Conservation (phyloP, 2,797 vertebrate species). For the Esox lucius region DNA sequence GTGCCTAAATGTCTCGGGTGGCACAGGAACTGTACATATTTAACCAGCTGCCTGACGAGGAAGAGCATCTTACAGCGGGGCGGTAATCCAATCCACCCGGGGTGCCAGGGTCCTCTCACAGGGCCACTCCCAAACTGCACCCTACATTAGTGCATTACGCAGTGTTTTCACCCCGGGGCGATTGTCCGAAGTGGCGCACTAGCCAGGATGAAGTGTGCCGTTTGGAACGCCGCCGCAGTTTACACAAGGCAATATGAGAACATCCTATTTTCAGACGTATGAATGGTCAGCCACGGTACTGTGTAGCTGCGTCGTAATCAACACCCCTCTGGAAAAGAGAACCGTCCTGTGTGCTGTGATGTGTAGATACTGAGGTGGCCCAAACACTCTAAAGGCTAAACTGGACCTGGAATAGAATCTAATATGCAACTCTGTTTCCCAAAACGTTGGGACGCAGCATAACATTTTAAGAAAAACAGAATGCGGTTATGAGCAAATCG, state of each 20-base stretch:
- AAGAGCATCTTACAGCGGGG: not conserved
- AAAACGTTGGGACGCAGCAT: too few species aligned
- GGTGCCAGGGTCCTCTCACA: not conserved
- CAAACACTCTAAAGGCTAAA: too few species aligned
- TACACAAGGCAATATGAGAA: constrained; percentile 17
- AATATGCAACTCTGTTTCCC: too few species aligned
- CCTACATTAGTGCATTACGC: not conserved
- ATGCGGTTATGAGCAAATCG: too few species aligned
- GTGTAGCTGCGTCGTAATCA: not conserved
- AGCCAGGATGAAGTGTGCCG: not conserved
- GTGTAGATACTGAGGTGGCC: not conserved
- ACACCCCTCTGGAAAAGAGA: not conserved
- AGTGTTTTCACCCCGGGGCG: not conserved
- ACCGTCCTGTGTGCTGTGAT: not conserved
- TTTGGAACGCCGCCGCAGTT: not conserved
- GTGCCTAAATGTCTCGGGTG: not conserved
- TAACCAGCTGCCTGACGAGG: not conserved
- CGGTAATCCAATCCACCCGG: not conserved
- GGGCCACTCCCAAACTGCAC: not conserved
- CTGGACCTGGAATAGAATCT: too few species aligned
- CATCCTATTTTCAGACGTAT: constrained; percentile 11
- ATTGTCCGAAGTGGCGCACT: not conserved
- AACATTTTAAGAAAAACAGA: too few species aligned
- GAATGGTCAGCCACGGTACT: not conserved
- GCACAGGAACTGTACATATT: not conserved